Percentiles rank a stretch among this genome's conserved stretches.
Conservation (phyloP, 2,797 vertebrate genomes). For the Pseudochirops corinnae region DNA sequence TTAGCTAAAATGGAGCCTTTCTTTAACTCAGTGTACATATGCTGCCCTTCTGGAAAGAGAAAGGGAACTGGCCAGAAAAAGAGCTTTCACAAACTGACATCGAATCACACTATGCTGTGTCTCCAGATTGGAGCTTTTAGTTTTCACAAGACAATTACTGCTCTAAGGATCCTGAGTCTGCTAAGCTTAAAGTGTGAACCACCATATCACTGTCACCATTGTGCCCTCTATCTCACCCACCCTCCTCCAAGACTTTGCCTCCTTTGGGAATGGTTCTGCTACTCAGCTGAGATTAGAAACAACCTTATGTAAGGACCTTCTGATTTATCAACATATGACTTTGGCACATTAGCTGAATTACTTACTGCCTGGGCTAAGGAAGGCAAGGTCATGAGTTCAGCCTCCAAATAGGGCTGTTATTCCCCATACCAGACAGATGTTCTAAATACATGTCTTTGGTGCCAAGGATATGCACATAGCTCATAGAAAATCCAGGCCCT, state of each 20-base stretch:
- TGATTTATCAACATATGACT: not conserved
- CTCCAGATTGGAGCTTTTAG: not conserved
- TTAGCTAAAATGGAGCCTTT: constrained; percentile 3
- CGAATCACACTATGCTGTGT: not conserved
- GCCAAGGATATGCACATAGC: not conserved
- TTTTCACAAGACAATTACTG: not conserved
- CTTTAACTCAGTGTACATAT: not conserved
- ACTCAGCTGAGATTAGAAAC: not conserved
- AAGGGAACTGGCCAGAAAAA: not conserved
- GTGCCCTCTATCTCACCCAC: not conserved
- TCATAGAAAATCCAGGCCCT: not conserved
- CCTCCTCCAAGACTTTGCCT: not conserved
- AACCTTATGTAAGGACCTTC: not conserved
- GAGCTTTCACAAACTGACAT: not conserved
- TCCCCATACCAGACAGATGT: not conserved
- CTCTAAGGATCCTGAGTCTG: not conserved
- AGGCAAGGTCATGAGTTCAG: not conserved
- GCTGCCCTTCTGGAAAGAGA: not conserved
- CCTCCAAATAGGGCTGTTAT: not conserved
- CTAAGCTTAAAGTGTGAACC: not conserved
- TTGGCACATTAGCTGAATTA: not conserved
- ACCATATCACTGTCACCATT: not conserved
- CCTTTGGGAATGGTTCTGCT: not conserved
- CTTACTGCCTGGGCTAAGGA: not conserved
- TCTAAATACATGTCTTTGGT: not conserved